Evolutionary conservation across 2,113 vertebrate genomes (phyloP).

Genomic region (Urocynchramus pylzowi): DNA sequence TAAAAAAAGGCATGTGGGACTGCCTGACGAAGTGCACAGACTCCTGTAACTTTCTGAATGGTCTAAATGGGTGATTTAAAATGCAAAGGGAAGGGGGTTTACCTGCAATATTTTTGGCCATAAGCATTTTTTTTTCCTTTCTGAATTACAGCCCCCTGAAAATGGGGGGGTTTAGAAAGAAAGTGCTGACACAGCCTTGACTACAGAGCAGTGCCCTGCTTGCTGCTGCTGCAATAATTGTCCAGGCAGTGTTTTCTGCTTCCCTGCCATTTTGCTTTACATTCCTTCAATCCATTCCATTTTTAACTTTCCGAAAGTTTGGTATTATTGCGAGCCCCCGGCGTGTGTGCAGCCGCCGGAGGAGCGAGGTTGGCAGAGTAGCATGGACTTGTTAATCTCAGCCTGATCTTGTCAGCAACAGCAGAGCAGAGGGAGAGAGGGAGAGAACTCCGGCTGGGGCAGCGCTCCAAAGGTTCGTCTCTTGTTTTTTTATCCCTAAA

Average conservation of each 20-base stretch:
- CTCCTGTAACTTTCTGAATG: constrained; percentile 22
- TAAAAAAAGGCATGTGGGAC: neutral
- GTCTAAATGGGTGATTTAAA: neutral
- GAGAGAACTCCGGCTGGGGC: constrained; percentile 65
- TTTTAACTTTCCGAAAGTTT: constrained; percentile 65
- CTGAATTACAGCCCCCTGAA: neutral
- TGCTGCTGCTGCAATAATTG: constrained; percentile 37
- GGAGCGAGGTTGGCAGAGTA: constrained; percentile 15
- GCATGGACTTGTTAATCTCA: constrained; percentile 71
- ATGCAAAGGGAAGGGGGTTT: neutral
- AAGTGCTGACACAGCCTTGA: constrained; percentile 56
- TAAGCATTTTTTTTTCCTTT: neutral
- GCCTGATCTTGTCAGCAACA: constrained; percentile 66
- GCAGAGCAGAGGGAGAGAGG: constrained; percentile 36
- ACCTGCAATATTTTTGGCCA: neutral
- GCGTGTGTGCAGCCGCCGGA: neutral
- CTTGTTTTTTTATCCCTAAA: neutral
- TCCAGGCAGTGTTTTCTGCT: constrained; percentile 20
- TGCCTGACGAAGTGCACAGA: neutral
- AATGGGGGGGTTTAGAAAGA: neutral
- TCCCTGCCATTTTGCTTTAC: constrained; percentile 28
- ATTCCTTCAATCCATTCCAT: neutral
- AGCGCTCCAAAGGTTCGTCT: constrained; percentile 66
- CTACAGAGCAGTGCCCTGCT: constrained; percentile 34
- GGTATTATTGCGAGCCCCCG: neutral